Evolutionary conservation across 2,113 vertebrate genomes (phyloP), one percentile per base, ranked within the genome.

Genomic region (Ptychochromis oligacanthus): DNA sequence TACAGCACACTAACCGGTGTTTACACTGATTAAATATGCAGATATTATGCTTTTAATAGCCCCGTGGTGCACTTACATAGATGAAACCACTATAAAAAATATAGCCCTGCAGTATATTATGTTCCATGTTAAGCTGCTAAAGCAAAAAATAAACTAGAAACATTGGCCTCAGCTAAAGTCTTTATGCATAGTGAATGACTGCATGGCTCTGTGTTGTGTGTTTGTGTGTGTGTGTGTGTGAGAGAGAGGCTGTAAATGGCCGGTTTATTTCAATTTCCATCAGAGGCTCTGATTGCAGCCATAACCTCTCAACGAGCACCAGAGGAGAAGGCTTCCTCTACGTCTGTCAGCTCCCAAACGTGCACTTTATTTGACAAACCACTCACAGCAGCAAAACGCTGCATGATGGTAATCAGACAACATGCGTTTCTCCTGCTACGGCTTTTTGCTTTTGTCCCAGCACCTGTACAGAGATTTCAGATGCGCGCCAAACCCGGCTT

Each of bases 221-320:
- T 76, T 61, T 58, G 28, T 60, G 24, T 65, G 26, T 40, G 34
- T 62, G 70, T 49, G 43, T 5, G 40, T 65, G 40, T 52, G 26
- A 26, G 52, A 72, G 67, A 72, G 46, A 14, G 26, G 75, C 74
- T 77, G 26, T 79, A 61, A 92, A 84, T 80, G 80, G 75, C n/a
- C 18, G 20, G 79, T 87, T 89, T 82, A 77, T 92, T 92, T 89
- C 70, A 87, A 81, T 89, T 80, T 89, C 81, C 77, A 89, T 86
- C 87, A 85, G 59, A 79, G 75, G 76, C 82, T 90, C 28, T 91
- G 80, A 91, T 89, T 89, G 83, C 86, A 86, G 65, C 72, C 59
- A 88, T 84, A 90, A 89, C 77, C 92, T 83, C 87, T 84, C 82
- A 34, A 80, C 5, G 46, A 86, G 83, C 82, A 74, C 79, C 79